These are phyloP conservation scores for Melanotaenia pygmaea DNA, from an alignment of 2,797 vertebrate species.

Conservation along the genomic window DNA sequence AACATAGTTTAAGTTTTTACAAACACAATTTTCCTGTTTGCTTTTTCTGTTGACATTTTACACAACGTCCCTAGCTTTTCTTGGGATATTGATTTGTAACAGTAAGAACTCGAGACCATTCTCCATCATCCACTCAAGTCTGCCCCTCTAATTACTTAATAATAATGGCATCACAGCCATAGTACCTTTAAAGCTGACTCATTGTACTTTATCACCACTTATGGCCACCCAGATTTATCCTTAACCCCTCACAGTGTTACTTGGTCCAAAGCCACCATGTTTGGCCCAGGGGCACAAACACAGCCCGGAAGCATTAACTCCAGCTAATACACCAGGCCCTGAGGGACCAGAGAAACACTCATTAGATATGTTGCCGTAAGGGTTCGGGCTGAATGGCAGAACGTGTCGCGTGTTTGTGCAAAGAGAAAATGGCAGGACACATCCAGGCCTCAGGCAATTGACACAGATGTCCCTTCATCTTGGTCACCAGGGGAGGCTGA, in stretches of 20 bases:
- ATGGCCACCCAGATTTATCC: slow-evolving; percentile 79
- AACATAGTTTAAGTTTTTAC: not conserved
- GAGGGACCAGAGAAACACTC: slow-evolving; percentile 61
- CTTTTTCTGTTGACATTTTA: not conserved
- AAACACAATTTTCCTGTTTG: not conserved
- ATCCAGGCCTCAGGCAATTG: slow-evolving; percentile 70
- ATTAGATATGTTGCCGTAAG: slow-evolving; percentile 72
- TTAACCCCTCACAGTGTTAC: slow-evolving; percentile 58
- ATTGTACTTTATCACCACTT: slow-evolving; percentile 69
- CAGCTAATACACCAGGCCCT: slow-evolving; percentile 73
- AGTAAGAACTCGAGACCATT: not conserved
- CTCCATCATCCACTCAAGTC: slow-evolving; percentile 8
- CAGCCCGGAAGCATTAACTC: slow-evolving; percentile 79
- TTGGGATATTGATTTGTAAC: not conserved
- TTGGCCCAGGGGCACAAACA: slow-evolving; percentile 55
- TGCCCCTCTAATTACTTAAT: slow-evolving; percentile 49
- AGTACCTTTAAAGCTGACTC: slow-evolving; percentile 57
- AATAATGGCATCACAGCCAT: slow-evolving; percentile 42
- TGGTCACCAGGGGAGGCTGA: slow-evolving; percentile 51
- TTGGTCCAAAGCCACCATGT: slow-evolving; percentile 63
- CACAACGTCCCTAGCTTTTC: not conserved
- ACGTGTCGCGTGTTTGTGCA: slow-evolving; percentile 81
- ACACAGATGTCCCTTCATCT: slow-evolving; percentile 77
- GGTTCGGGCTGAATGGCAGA: slow-evolving; percentile 57
- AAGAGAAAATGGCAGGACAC: slow-evolving; percentile 69